These are phyloP conservation scores for Apis florea DNA, from an alignment of 1,140 invertebrate species.

Conservation along the genomic window DNA sequence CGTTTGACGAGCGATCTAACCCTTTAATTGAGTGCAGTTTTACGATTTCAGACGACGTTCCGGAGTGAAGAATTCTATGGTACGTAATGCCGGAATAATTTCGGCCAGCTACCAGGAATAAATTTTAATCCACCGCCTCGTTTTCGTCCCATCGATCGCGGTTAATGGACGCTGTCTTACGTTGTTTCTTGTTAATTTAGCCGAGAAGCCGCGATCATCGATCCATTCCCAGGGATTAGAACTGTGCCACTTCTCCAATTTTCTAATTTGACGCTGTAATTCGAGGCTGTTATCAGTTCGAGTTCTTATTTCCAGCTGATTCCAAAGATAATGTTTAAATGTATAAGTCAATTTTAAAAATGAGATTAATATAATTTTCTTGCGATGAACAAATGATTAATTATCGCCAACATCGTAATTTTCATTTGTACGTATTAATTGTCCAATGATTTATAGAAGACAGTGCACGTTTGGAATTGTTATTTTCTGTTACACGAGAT, in stretches of 20 bases:
- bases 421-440: too few species aligned
- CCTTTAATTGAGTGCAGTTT: slow-evolving; percentile 67
- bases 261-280: not conserved
- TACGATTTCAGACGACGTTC: slow-evolving; percentile 63
- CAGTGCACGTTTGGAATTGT: too few species aligned
- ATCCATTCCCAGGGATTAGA: not conserved
- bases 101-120: slow-evolving; percentile 11
- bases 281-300: not conserved
- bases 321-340: too few species aligned
- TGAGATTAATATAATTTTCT: too few species aligned
- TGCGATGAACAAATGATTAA: too few species aligned
- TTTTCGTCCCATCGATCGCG: slow-evolving; percentile 11
- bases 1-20: slow-evolving; percentile 63
- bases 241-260: not conserved
- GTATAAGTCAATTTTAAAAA: too few species aligned
- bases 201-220: not conserved
- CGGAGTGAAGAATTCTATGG: slow-evolving; percentile 44
- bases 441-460: too few species aligned
- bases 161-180: not conserved
- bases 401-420: too few species aligned
- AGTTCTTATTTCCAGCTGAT: too few species aligned
- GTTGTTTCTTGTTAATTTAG: not conserved
- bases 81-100: slow-evolving; percentile 49
- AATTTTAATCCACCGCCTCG: slow-evolving; percentile 28
- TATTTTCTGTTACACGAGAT: too few species aligned